Evolutionary conservation across 1,140 invertebrate genomes (phyloP), one percentile per base, ranked within the genome.

Genomic region (Physella acuta): DNA sequence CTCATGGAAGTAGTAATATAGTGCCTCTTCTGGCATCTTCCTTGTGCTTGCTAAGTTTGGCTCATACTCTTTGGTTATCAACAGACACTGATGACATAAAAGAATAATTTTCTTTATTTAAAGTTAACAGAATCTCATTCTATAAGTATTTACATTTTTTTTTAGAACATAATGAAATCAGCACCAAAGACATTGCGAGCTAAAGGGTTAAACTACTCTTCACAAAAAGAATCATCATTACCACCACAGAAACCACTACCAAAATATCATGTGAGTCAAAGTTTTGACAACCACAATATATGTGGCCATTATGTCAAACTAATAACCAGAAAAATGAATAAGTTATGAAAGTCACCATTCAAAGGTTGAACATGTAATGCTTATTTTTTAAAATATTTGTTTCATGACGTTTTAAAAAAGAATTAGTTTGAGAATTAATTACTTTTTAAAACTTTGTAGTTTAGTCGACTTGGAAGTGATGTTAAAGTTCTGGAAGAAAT

Each of bases 401-500:
- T n/a, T n/a, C n/a, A n/a, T n/a, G n/a, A n/a, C n/a, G n/a, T n/a
- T n/a, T n/a, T n/a, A n/a, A n/a, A n/a, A n/a, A n/a, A n/a, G n/a
- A n/a, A n/a, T n/a, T n/a, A n/a, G n/a, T n/a, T n/a, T n/a, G n/a
- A n/a, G n/a, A n/a, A n/a, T n/a, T n/a, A n/a, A n/a, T n/a, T n/a
- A n/a, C n/a, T n/a, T n/a, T n/a, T n/a, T n/a, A n/a, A n/a, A n/a
- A n/a, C n/a, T n/a, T 56, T 52, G 1, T 75, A 86, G 85, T 82
- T 80, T 60, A 71, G 77, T 31, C 77, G 82, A 59, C 82, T 86
- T n/a, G 84, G 88, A 72, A 86, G 89, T 55, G 93, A 94, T 83
- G 88, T 90, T 20, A 89, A 88, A 68, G 85, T 90, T 37, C 84
- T 95, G 73, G 91, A 92, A 73, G 94, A 95, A 88, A 92, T 95